Percentiles rank a stretch among this genome's conserved stretches.
Conservation (phyloP, 2,888 invertebrate genomes). For the Athalia rosae region DNA sequence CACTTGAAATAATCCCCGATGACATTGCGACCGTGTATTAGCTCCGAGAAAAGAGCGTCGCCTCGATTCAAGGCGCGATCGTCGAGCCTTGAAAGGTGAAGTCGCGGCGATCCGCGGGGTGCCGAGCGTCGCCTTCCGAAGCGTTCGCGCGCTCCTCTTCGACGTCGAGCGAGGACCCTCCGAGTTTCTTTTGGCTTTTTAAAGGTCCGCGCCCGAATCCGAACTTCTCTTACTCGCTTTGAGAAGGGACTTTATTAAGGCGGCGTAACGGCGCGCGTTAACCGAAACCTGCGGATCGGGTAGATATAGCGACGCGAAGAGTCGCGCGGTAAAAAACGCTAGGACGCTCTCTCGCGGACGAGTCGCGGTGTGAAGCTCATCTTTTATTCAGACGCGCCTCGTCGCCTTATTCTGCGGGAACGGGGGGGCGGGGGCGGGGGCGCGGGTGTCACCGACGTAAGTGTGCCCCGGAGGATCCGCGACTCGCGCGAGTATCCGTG, state of each 20-base stretch:
- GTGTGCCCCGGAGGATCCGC: slow-evolving; percentile 5
- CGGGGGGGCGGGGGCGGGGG: neutral
- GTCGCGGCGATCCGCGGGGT: neutral
- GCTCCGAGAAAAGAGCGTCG: too few relatives aligned
- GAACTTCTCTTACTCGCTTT: slow-evolving; percentile 13
- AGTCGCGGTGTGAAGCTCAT: slow-evolving; percentile 64
- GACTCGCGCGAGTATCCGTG: neutral
- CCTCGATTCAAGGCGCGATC: too few relatives aligned
- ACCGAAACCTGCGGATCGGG: neutral
- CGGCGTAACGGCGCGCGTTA: slow-evolving; percentile 28
- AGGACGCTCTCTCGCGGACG: slow-evolving; percentile 59
- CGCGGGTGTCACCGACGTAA: slow-evolving; percentile 27
- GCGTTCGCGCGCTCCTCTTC: neutral
- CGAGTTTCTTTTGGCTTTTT: slow-evolving; percentile 36
- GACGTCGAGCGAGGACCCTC: slow-evolving; percentile 26
- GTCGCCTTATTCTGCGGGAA: slow-evolving; percentile 2
- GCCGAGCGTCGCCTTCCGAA: neutral
- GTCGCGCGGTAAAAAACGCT: slow-evolving; percentile 13
- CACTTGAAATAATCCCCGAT: too few relatives aligned
- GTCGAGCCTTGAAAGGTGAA: neutral
- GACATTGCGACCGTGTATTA: too few relatives aligned
- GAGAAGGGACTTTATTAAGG: slow-evolving; percentile 45
- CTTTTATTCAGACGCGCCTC: slow-evolving; percentile 42
- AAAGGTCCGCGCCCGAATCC: slow-evolving; percentile 6
- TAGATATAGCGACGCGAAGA: slow-evolving; percentile 19